Conservation (phyloP, 2,888 invertebrate genomes). For the Pseudanteris insignis region DNA sequence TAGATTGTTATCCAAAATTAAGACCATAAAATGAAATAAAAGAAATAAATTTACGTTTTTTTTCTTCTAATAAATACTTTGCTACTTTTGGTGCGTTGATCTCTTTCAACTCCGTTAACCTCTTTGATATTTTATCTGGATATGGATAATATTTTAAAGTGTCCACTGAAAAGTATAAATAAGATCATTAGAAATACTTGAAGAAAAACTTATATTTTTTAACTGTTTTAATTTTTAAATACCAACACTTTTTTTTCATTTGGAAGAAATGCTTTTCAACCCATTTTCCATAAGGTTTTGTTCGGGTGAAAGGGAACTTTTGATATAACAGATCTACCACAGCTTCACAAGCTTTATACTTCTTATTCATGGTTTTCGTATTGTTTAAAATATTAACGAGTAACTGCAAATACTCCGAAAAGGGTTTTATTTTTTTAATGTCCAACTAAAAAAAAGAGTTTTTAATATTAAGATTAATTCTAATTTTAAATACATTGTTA, state of each 20-base stretch:
- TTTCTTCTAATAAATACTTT: slow-evolving; percentile 46
- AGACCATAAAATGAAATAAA: no score
- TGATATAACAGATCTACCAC: slow-evolving; percentile 46
- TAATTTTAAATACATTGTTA: no score
- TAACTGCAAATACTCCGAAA: slow-evolving; percentile 15
- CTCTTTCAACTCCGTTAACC: slow-evolving; percentile 48
- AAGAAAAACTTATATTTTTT: no score
- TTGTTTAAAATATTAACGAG: slow-evolving; percentile 7
- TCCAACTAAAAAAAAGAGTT: slow-evolving; percentile 1
- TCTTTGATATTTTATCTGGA: slow-evolving; percentile 49
- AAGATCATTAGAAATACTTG: no score
- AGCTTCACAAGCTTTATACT: slow-evolving; percentile 12
- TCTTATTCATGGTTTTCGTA: slow-evolving; percentile 1
- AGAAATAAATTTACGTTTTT: slow-evolving; percentile 7
- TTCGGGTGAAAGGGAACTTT: slow-evolving; percentile 45
- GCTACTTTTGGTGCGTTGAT: slow-evolving; percentile 49
- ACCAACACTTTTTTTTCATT: slow-evolving; percentile 47
- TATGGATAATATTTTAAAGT: slow-evolving; percentile 55
- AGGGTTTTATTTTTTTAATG: slow-evolving; percentile 7
- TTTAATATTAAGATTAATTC: neutral
- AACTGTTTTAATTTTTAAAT: no score
- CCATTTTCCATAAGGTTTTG: slow-evolving; percentile 55
- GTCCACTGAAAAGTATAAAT: slow-evolving; percentile 47
- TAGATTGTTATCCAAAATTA: no score
- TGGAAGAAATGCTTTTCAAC: slow-evolving; percentile 48